Conservation (phyloP, 2,113 vertebrate genomes). For the Tychaedon coryphoeus region DNA sequence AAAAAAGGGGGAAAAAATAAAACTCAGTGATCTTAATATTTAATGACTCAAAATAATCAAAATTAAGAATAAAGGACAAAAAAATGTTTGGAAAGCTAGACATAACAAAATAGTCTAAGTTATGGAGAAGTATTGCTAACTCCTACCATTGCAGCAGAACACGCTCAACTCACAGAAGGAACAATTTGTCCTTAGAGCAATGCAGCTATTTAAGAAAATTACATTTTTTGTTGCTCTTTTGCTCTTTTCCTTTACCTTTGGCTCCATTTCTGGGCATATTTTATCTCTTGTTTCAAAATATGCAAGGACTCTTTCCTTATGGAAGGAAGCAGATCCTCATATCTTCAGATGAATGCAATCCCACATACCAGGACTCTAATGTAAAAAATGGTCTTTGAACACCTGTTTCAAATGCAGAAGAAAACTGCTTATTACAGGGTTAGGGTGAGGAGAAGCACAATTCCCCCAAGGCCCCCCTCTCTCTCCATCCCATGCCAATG, state of each 20-base stretch:
- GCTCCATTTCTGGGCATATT: neutral
- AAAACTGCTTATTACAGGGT: neutral
- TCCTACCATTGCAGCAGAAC: neutral
- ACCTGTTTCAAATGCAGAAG: neutral
- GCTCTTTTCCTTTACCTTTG: neutral
- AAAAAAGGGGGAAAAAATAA: neutral
- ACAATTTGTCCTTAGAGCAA: neutral
- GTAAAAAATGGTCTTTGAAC: neutral
- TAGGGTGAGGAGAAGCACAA: neutral
- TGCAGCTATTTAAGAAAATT: neutral
- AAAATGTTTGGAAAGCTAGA: neutral
- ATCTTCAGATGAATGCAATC: neutral
- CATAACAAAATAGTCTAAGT: neutral
- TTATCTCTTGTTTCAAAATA: neutral
- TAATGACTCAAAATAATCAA: neutral
- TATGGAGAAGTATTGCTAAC: neutral
- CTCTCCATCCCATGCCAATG: neutral
- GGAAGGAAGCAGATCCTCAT: neutral
- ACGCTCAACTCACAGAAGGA: neutral
- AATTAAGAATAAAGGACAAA: neutral
- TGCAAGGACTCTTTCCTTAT: neutral
- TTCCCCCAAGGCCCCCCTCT: neutral
- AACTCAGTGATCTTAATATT: neutral
- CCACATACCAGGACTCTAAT: too few relatives aligned
- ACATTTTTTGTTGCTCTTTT: neutral